A percentile compares a stretch with the other conserved stretches of the same genome.
phyloP scores from a whole-genome alignment of 2,113 vertebrate genomes.

The Calonectris borealis region DNA sequence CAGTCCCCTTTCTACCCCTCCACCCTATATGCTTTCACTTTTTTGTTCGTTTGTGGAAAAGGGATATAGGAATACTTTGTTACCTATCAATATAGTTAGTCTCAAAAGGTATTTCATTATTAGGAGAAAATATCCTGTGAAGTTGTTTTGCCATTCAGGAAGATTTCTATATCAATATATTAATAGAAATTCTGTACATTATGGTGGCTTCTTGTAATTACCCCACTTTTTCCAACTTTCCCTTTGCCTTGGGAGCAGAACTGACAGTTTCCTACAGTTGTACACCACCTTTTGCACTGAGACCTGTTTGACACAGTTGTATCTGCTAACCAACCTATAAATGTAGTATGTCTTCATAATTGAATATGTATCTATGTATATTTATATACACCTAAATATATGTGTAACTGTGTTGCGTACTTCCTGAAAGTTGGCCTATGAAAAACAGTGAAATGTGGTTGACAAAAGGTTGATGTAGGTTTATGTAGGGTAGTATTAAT shows the following conservation, averaged over 20 bases:
- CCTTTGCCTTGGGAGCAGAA: not conserved
- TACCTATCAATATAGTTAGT: not conserved
- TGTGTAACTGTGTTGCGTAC: not conserved
- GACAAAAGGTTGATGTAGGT: not conserved
- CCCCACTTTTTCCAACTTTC: not conserved
- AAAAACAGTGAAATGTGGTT: not conserved
- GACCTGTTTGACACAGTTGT: accelerated
- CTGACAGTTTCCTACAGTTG: not conserved
- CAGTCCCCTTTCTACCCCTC: not conserved
- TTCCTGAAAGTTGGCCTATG: not conserved
- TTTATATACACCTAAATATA: not conserved
- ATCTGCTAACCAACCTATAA: not conserved
- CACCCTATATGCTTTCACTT: not conserved
- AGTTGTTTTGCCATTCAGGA: not conserved
- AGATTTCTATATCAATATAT: not conserved
- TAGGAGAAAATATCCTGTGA: not conserved
- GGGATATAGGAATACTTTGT: not conserved
- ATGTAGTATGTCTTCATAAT: not conserved
- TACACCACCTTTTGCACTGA: not conserved
- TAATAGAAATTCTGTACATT: not conserved
- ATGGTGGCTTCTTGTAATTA: not conserved
- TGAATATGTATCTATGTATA: not conserved
- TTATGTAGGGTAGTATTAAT: not conserved
- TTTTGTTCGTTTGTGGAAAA: not conserved
- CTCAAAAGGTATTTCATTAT: not conserved